A percentile compares a stretch with the other conserved stretches of the same genome.
phyloP scores from a whole-genome alignment of 2,888 invertebrate species.

The Ophion slaviceki region DNA sequence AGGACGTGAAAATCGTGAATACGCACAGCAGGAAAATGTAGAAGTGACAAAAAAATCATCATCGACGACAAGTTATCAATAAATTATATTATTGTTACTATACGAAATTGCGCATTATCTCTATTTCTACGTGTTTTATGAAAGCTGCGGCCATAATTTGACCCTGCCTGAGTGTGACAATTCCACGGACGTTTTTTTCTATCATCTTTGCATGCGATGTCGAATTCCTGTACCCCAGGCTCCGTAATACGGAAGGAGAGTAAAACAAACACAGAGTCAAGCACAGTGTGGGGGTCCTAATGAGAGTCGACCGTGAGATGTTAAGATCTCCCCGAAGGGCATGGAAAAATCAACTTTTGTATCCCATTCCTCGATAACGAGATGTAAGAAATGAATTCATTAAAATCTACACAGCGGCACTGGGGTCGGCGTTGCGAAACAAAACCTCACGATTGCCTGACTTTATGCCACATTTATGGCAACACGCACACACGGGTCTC shows the following conservation, averaged over 20 bases:
- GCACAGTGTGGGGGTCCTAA: constrained; percentile 12
- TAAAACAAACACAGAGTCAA: constrained; percentile 15
- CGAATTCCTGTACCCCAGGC: not conserved
- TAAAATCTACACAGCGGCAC: constrained; percentile 21
- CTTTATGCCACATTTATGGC: not conserved
- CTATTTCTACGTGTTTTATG: not conserved
- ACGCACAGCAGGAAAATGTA: no score
- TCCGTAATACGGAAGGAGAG: not conserved
- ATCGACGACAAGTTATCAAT: not conserved
- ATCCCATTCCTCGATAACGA: constrained; percentile 61
- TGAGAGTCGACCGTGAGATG: constrained; percentile 34
- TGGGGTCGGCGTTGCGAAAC: constrained; percentile 49
- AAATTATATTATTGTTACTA: not conserved
- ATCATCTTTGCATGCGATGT: no score
- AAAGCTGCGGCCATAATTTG: no score
- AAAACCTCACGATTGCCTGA: constrained; percentile 23
- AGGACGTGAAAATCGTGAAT: no score
- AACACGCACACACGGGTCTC: not conserved
- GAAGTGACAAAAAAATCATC: not conserved
- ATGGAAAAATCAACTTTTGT: constrained; percentile 17
- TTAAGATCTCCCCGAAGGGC: constrained; percentile 8
- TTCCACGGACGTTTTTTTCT: no score
- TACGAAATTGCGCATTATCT: not conserved
- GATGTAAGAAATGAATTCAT: constrained; percentile 54
- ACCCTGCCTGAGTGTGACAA: no score